Evolutionary conservation across 2,113 vertebrate species (phyloP), one percentile per base, ranked within the genome.

Genomic region (Embiotoca jacksoni): DNA sequence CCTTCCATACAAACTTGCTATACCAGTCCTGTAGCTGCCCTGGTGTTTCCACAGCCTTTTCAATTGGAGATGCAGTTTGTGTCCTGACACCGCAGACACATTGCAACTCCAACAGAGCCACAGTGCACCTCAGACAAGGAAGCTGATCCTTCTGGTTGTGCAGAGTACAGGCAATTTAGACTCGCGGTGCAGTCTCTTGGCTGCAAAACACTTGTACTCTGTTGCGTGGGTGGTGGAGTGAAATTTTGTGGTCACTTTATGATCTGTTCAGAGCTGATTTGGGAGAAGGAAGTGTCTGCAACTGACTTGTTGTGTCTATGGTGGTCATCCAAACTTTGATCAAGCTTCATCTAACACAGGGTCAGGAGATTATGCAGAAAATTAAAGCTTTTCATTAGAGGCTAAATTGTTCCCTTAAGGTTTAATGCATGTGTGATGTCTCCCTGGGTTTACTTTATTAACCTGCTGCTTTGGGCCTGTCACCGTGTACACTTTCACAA

Each of bases 361-460:
- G 74, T 88, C 66, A 75, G 49, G 36, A 63, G 81, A 79, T 85
- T 75, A 88, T 84, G 72, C 49, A 36, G 81, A 88, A 80, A 82
- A 90, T 89, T 87, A 88, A 75, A 85, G 62, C 72, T 61, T 79
- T 89, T 82, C 74, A 85, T 87, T 75, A 71, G 56, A 73, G 31
- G 52, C 23, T 23, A 57, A 73, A 62, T 82, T 64, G 71, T 68
- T 77, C 78, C 65, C 75, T 63, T 63, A 69, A 74, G 89, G 35
- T 88, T 86, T 70, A 78, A 66, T 82, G 66, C 64, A 61, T 69
- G 46, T 67, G 75, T 74, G 73, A 70, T 74, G 79, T 82, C 81
- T 75, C 39, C 57, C 58, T 62, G 75, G 73, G 33, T 84, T 53
- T 47, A 32, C 61, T 86, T 87, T 90, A 88, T 90, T 91, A 90